These are phyloP conservation scores for Crotalus horridus DNA, from an alignment of 2,113 vertebrate species.

Conservation along the genomic window DNA sequence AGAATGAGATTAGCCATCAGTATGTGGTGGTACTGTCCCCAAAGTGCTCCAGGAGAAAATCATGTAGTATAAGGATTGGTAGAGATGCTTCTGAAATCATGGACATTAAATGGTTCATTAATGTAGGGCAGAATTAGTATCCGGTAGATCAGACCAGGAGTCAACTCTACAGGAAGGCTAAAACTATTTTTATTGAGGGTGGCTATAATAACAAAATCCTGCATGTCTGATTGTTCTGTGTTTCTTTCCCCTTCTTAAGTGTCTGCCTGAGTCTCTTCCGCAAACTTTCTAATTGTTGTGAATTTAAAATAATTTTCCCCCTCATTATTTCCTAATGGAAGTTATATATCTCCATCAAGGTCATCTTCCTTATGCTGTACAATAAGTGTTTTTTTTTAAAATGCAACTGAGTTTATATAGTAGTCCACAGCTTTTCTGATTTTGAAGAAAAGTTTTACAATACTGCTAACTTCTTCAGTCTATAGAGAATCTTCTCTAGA, in stretches of 20 bases:
- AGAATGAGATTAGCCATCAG: background rate
- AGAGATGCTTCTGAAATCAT: background rate
- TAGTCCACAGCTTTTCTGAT: background rate
- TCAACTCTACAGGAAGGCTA: background rate
- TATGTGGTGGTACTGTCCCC: background rate
- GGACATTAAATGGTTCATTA: background rate
- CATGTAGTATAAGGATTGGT: background rate
- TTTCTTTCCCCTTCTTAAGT: background rate
- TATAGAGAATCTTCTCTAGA: background rate
- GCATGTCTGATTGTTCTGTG: background rate
- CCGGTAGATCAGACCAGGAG: background rate
- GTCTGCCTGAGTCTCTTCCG: background rate
- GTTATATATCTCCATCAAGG: background rate
- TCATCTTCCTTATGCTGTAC: background rate
- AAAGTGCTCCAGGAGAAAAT: background rate
- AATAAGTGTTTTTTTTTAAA: background rate
- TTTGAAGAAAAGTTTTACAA: background rate
- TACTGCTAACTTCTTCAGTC: background rate
- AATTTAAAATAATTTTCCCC: too few species aligned
- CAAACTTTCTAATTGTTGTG: background rate
- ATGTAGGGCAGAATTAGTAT: background rate
- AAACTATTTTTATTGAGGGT: background rate
- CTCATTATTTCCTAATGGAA: too few species aligned
- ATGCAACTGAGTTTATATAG: background rate
- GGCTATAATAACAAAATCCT: background rate